Conservation (phyloP, 1,140 invertebrate species). For the Ganaspis sp. region DNA sequence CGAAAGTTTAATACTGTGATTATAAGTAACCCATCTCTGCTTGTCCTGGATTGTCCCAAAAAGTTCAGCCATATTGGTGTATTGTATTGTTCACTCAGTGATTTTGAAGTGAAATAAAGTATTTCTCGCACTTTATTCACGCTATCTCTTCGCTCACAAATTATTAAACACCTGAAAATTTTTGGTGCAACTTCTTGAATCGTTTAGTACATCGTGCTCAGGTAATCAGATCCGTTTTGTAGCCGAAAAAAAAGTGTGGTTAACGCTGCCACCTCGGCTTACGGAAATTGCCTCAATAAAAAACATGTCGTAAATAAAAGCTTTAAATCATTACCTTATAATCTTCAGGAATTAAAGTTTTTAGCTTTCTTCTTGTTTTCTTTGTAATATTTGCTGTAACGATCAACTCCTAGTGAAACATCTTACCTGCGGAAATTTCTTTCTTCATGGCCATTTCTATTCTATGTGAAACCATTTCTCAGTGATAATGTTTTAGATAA, state of each 20-base stretch:
- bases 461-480: background rate
- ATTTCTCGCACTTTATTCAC: conserved; percentile 55
- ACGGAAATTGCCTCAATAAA: conserved; percentile 52
- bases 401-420: background rate
- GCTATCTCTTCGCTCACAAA: background rate
- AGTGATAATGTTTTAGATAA: background rate
- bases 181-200: conserved; percentile 10
- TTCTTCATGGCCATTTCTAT: background rate
- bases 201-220: conserved; percentile 9
- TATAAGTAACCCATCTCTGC: background rate
- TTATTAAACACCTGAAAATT: conserved; percentile 6
- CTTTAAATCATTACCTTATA: background rate
- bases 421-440: background rate
- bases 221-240: conserved; percentile 12
- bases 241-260: conserved; percentile 73
- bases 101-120: conserved; percentile 73
- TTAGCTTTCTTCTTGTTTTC: background rate
- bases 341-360: background rate
- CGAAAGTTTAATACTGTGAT: too few relatives aligned
- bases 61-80: conserved; percentile 76
- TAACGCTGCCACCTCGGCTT: conserved; percentile 74
- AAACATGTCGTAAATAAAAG: conserved; percentile 54
- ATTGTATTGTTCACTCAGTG: conserved; percentile 75
- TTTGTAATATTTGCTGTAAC: background rate
- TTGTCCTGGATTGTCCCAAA: conserved; percentile 39